A percentile compares a stretch with the other conserved stretches of the same genome.
Conservation (phyloP, 2,888 invertebrate genomes). For the Copidosoma aretas region DNA sequence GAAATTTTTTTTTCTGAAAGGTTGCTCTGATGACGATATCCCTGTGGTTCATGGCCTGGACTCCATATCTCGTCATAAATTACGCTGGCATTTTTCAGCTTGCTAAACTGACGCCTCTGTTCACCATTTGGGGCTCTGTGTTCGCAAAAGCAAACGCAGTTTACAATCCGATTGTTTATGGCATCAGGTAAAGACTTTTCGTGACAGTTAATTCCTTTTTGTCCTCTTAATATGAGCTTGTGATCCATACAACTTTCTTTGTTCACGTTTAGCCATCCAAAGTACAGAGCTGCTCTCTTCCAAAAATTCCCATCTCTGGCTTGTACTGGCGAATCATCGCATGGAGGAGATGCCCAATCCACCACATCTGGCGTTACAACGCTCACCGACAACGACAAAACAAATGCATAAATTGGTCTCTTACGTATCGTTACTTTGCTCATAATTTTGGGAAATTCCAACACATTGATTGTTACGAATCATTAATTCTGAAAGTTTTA, state of each 20-base stretch:
- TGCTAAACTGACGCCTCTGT: constrained; percentile 76
- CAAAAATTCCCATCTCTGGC: constrained; percentile 79
- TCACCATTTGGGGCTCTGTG: constrained; percentile 87
- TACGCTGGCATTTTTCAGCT: constrained; percentile 80
- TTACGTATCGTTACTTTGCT: background rate
- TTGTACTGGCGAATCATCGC: constrained; percentile 66
- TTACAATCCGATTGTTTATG: constrained; percentile 68
- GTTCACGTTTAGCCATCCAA: constrained; percentile 72
- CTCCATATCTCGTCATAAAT: constrained; percentile 77
- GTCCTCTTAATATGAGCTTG: background rate
- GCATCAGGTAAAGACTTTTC: constrained; percentile 57
- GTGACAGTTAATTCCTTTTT: background rate
- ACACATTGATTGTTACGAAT: background rate
- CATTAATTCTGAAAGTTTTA: background rate
- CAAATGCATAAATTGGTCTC: constrained; percentile 65
- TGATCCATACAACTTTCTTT: background rate
- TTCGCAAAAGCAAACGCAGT: constrained; percentile 72
- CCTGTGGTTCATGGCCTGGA: constrained; percentile 74
- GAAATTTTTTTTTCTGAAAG: constrained; percentile 46
- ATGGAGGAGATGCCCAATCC: constrained; percentile 67
- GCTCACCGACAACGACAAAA: constrained; percentile 71
- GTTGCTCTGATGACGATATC: constrained; percentile 70
- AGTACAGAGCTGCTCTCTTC: constrained; percentile 76
- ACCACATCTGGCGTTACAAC: constrained; percentile 75
- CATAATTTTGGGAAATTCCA: background rate